These are phyloP conservation scores for Cetonia aurata DNA, from an alignment of 2,888 invertebrate species.

Conservation along the genomic window DNA sequence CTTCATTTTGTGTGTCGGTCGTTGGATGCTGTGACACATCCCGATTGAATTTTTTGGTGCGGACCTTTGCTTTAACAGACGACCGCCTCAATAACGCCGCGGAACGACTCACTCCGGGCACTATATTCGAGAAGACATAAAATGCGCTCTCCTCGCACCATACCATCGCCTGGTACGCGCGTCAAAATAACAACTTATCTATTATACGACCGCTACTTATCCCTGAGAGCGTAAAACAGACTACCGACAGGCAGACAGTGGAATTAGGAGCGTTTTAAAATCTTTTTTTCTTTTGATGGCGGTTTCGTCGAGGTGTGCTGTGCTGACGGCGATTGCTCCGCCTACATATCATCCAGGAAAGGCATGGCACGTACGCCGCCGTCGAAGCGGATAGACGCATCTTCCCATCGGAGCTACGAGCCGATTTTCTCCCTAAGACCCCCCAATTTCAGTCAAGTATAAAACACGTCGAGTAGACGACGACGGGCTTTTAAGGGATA, in stretches of 20 bases:
- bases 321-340: too few relatives aligned
- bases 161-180: not conserved
- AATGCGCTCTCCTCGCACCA: too few relatives aligned
- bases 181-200: constrained; percentile 9
- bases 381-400: not conserved
- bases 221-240: not conserved
- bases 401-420: not conserved
- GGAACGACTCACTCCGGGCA: too few relatives aligned
- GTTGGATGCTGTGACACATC: too few relatives aligned
- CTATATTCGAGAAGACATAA: too few relatives aligned
- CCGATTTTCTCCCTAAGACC: constrained; percentile 7
- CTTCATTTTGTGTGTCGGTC: too few relatives aligned
- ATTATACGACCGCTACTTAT: constrained; percentile 20
- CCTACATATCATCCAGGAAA: too few relatives aligned
- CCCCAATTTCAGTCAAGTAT: constrained; percentile 27
- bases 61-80: too few relatives aligned
- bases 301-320: not conserved
- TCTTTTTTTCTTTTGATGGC: constrained; percentile 1
- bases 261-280: constrained; percentile 37
- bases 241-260: not conserved
- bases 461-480: constrained; percentile 26
- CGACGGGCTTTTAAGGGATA: constrained; percentile 35
- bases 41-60: too few relatives aligned
- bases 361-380: too few relatives aligned
- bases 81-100: too few relatives aligned